phyloP scores from a whole-genome alignment of 2,888 invertebrate genomes.

The Eupithecia exiguata region DNA sequence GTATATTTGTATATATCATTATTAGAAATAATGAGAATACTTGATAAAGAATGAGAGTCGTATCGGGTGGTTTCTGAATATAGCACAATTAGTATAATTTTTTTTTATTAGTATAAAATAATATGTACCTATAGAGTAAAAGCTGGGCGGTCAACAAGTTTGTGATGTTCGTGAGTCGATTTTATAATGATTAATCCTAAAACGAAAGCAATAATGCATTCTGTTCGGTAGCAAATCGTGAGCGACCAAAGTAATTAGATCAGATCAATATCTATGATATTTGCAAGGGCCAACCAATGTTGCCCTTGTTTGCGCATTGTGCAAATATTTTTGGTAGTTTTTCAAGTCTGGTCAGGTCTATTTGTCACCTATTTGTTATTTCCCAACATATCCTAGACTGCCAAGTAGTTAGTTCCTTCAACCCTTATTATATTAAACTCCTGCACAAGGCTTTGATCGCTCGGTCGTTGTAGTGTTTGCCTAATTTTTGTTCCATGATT shows the following conservation, averaged over 20 bases:
- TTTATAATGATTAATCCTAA: conserved; percentile 60
- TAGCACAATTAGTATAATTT: conserved; percentile 81
- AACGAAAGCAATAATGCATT: conserved; percentile 62
- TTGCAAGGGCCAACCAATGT: too few relatives aligned
- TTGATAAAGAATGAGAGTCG: conserved; percentile 64
- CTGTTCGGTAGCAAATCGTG: conserved; percentile 44
- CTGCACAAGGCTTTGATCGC: conserved; percentile 53
- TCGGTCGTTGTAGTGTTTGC: conserved; percentile 53
- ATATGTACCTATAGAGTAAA: conserved; percentile 73
- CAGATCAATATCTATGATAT: background rate
- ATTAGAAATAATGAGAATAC: too few relatives aligned
- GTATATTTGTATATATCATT: too few relatives aligned
- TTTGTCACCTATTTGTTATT: conserved; percentile 31
- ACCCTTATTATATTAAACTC: conserved; percentile 41
- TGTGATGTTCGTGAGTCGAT: conserved; percentile 53
- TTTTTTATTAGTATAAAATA: too few relatives aligned
- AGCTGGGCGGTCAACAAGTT: conserved; percentile 52
- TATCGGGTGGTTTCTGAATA: conserved; percentile 66
- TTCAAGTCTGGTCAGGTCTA: background rate
- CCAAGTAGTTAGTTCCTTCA: conserved; percentile 46
- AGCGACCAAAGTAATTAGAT: conserved; percentile 49
- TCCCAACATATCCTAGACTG: conserved; percentile 67
- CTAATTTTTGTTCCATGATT: conserved; percentile 75
- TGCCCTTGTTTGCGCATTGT: too few relatives aligned
- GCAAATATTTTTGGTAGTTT: background rate